Evolutionary conservation across 2,113 vertebrate genomes (phyloP).

Genomic region (Thamnaconus septentrionalis): DNA sequence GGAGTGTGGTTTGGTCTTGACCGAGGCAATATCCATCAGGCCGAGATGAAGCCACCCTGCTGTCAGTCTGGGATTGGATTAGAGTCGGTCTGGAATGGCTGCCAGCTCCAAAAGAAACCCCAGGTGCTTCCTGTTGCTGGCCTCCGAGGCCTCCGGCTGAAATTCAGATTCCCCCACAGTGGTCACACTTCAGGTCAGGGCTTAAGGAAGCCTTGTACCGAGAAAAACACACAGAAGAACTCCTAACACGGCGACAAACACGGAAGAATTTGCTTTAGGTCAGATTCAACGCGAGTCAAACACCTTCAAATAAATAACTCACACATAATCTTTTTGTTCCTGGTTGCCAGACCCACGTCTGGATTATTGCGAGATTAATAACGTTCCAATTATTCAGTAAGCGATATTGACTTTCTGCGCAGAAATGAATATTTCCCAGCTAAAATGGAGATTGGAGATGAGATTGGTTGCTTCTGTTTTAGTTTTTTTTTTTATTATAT

Average conservation of each 20-base stretch:
- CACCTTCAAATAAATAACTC: conserved; percentile 8
- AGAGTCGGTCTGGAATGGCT: conserved; percentile 34
- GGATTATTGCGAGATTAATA: conserved; percentile 90
- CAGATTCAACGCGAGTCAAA: too few relatives aligned
- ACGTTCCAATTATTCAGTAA: conserved; percentile 84
- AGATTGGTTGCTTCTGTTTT: conserved; percentile 26
- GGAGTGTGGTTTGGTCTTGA: conserved; percentile 42
- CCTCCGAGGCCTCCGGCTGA: conserved; percentile 34
- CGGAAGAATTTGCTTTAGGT: neutral
- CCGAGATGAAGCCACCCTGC: conserved; percentile 45
- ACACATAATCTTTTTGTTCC: neutral
- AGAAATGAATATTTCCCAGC: conserved; percentile 88
- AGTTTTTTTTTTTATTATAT: too few relatives aligned
- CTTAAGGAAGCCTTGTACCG: conserved; percentile 4
- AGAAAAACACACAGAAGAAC: neutral
- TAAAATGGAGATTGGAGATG: conserved; percentile 74
- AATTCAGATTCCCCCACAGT: conserved; percentile 22
- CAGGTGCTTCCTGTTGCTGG: conserved; percentile 57
- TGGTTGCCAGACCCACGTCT: conserved; percentile 62
- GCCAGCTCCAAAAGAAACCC: conserved; percentile 44
- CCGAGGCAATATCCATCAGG: conserved; percentile 57
- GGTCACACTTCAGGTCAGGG: conserved; percentile 1
- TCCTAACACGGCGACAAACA: neutral
- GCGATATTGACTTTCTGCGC: conserved; percentile 88
- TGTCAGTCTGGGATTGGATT: conserved; percentile 61